Percentiles rank a stretch among this genome's conserved stretches.
phyloP scores from a whole-genome alignment of 2,113 vertebrate species.

The Zapornia atra region DNA sequence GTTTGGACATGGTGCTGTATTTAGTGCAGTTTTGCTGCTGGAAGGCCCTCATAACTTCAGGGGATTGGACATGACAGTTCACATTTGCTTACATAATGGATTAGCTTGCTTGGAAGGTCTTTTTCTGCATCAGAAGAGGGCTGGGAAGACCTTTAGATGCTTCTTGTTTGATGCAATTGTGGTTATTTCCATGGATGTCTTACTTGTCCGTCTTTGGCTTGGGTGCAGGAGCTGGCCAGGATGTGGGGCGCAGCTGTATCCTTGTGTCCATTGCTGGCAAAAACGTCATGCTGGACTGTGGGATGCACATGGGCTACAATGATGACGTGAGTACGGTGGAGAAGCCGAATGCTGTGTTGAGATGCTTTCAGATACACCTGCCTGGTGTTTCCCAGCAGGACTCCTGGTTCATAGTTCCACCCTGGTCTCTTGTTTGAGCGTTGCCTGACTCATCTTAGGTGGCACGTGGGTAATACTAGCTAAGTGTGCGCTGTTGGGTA shows the following conservation, averaged over 20 bases:
- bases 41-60: background rate
- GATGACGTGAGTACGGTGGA: constrained; percentile 85
- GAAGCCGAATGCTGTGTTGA: rapidly evolving
- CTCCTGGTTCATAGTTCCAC: background rate
- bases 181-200: background rate
- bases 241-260: constrained; percentile 97
- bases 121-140: background rate
- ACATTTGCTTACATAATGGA: background rate
- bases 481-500: rapidly evolving
- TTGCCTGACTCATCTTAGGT: background rate
- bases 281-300: constrained; percentile 97
- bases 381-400: background rate
- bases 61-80: background rate
- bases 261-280: constrained; percentile 95
- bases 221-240: constrained; percentile 89
- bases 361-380: background rate
- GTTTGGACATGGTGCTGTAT: background rate
- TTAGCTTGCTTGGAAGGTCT: background rate
- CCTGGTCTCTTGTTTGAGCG: background rate
- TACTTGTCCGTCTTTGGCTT: background rate
- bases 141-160: background rate
- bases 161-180: background rate
- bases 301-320: constrained; percentile 99
- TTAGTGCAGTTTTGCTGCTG: background rate
- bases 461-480: rapidly evolving